A percentile compares a stretch with the other conserved stretches of the same genome.
Conservation (phyloP, 2,113 vertebrate genomes). For the Saguinus imperator region DNA sequence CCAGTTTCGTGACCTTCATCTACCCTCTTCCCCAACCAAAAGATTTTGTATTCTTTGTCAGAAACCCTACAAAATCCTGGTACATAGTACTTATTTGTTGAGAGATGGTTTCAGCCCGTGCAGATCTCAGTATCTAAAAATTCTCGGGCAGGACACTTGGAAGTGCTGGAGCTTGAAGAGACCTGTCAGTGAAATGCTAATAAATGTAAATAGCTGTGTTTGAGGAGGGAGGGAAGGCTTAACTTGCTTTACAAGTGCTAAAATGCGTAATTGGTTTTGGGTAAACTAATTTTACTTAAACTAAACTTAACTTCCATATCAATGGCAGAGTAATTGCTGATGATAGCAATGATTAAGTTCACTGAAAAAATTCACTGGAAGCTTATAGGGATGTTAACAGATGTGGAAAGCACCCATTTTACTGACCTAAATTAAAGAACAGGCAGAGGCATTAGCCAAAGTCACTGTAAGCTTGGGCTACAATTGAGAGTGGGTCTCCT, state of each 20-base stretch:
- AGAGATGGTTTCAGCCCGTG: neutral
- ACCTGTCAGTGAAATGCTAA: neutral
- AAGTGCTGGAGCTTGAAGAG: neutral
- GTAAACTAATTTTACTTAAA: slow-evolving; percentile 36
- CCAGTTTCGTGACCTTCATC: neutral
- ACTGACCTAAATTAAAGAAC: neutral
- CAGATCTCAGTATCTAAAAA: neutral
- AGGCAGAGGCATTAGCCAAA: neutral
- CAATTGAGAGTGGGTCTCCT: neutral
- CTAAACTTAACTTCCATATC: neutral
- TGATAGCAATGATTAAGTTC: neutral
- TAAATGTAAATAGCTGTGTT: neutral
- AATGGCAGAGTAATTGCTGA: neutral
- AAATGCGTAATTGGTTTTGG: slow-evolving; percentile 14
- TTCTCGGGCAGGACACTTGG: neutral
- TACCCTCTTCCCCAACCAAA: neutral
- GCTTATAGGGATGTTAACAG: neutral
- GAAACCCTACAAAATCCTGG: neutral
- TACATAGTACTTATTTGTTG: neutral
- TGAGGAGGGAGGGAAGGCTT: neutral
- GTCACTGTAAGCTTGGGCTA: neutral
- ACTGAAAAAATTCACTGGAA: neutral
- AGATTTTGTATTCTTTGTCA: neutral
- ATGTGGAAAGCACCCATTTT: neutral
- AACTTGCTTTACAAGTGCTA: neutral